These are phyloP conservation scores for Eulemur macaco DNA, from an alignment of 2,113 vertebrate species.

Conservation along the genomic window DNA sequence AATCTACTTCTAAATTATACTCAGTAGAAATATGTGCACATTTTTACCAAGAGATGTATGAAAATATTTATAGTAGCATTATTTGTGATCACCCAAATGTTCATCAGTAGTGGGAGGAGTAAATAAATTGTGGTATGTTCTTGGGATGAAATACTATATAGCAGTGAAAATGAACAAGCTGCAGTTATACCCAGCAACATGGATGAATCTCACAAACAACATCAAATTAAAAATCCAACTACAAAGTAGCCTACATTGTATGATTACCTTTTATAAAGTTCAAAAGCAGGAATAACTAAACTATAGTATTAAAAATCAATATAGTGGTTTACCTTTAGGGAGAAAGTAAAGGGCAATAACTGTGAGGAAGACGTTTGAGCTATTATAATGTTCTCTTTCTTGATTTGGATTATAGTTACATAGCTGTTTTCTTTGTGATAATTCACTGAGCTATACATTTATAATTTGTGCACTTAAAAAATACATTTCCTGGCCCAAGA, in stretches of 20 bases:
- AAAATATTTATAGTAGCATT: neutral
- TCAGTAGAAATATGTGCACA: neutral
- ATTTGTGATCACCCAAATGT: neutral
- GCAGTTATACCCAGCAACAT: neutral
- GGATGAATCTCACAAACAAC: neutral
- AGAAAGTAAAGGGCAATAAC: neutral
- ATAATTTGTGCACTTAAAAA: constrained; percentile 30
- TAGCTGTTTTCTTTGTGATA: neutral
- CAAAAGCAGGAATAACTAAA: constrained; percentile 24
- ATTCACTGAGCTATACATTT: constrained; percentile 15
- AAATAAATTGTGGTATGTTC: neutral
- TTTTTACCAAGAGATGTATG: neutral
- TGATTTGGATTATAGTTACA: neutral
- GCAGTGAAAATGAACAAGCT: neutral
- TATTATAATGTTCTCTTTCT: neutral
- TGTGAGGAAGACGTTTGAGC: neutral
- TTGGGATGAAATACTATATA: neutral
- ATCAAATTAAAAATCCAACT: neutral
- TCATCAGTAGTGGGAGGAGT: neutral
- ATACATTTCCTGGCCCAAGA: neutral
- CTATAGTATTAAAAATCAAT: constrained; percentile 1
- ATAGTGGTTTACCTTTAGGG: neutral
- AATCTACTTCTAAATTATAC: constrained; percentile 18
- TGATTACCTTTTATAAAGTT: neutral
- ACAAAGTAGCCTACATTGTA: neutral